Conservation (phyloP, 35 echinoderm and acorn worm species). For the Lytechinus variegatus region DNA sequence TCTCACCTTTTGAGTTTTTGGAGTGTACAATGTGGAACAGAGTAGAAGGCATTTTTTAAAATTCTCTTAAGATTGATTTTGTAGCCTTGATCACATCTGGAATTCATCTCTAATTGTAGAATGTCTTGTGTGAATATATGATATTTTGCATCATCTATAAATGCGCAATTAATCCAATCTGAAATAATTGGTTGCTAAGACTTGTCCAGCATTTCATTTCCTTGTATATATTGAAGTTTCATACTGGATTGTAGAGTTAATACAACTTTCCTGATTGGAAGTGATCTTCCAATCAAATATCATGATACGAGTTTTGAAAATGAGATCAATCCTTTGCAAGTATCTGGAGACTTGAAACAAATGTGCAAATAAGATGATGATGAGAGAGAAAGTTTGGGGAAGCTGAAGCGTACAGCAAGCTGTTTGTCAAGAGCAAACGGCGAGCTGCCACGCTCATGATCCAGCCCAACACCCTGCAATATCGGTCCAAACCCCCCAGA, state of each 20-base stretch:
- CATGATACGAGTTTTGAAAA: background rate
- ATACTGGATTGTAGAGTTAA: background rate
- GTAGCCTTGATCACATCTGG: no score
- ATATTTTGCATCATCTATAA: no score
- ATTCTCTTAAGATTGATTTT: no score
- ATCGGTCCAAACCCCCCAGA: background rate
- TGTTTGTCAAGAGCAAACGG: background rate
- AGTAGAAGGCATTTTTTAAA: no score
- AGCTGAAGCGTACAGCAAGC: background rate
- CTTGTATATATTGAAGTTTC: background rate
- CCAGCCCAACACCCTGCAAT: conserved; percentile 10
- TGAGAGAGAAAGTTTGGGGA: background rate
- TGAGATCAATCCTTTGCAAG: background rate
- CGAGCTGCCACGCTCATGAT: background rate
- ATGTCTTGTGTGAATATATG: no score
- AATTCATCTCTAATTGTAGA: no score
- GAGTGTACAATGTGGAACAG: no score
- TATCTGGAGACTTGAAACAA: background rate
- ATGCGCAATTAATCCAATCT: background rate
- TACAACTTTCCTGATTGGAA: background rate
- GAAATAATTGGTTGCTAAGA: background rate
- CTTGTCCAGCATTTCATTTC: background rate
- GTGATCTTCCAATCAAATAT: background rate
- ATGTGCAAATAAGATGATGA: background rate
- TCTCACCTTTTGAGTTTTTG: no score